Base-by-base conservation (phyloP, 2,888 invertebrate species). In the Drosophila lutescens region DNA sequence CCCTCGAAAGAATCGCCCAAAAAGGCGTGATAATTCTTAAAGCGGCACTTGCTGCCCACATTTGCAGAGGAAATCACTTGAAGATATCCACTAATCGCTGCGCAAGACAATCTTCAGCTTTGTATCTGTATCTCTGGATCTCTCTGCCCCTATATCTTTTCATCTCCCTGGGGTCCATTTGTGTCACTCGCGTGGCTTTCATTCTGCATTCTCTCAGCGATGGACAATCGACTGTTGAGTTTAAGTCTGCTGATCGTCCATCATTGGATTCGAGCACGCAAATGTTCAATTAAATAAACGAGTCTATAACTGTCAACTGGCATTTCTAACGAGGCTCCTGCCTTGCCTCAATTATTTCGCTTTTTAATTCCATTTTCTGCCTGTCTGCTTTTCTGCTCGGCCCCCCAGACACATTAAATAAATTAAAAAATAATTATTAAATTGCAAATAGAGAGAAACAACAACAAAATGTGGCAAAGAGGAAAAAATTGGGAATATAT, bases 351-450 rank as follows among this genome's bases (percentile, higher is more conserved):
- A 59, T 59, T 59, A 59, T 58, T 41, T 38, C 34, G 40, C 38
- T 62, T 44, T 53, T 66, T 32, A 53, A 40, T 44, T 43, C 44
- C 47, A 32, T 54, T 66, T 66, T 34, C 69, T 47, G 69, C 46
- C 46, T 66, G 68, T 34, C 69, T 47, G 69, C 46, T 53, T 66
- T 66, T 34, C 69, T 47, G 69, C 46, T 32, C 44, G 36, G 54
- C 54, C 50, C 65, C 50, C 30, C 44, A 55, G 46, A 68, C 66
- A 44, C 71, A 71, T 71, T 74, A 71, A 71, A 71, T 71, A 43
- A 71, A 71, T 71, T 71, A 74, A 63, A 74, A 74, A 74, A 75
- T 76, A 86, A 78, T 86, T 84, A 86, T 88, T 83, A 76, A 77
- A 78, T 63, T 73, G 74, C 72, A 72, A 79, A 63, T 59, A 55